Evolutionary conservation across 2,113 vertebrate genomes (phyloP), one percentile per base, ranked within the genome.

Genomic region (Callipepla californica): DNA sequence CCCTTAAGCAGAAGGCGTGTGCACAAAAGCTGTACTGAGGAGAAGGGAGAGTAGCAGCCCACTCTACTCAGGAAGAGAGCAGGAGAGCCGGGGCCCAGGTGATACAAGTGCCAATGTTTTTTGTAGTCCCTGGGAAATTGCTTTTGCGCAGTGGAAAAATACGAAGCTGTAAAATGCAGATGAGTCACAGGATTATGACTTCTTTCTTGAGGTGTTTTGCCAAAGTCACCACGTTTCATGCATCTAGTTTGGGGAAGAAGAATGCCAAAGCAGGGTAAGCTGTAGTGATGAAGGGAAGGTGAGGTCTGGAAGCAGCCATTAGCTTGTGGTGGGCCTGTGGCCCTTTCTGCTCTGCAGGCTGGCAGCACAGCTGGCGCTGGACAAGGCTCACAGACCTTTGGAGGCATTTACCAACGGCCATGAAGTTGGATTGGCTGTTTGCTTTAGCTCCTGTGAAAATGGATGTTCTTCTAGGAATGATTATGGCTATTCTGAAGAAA

Each of bases 101-200:
- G 79, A 63, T 76, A 91, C 38, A 67, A 34, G 57, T 63, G 61
- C 76, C 67, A 59, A 5, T 32, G 67, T 34, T 91, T 87, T 80
- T 53, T 63, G 36, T n/a, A 48, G 42, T 91, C 79, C 68, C 8
- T 25, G 86, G 22, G 58, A 89, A 80, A 50, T 79, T 0, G 20
- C 61, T 92, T 63, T 89, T 87, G 62, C 80, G 40, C 70, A 84
- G 83, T 90, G 85, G 91, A 94, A 96, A 94, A 95, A 82, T 85
- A 88, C 92, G 85, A 88, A 81, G 80, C 92, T 88, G 89, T 68
- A 79, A 53, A 55, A 74, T 48, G 42, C 0, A 4, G 72, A 93
- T 94, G 94, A 92, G 82, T 91, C 91, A 95, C 48, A 91, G 92
- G 91, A 90, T 96, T 87, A 92, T 26, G 82, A 77, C 85, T 93